Evolutionary conservation across 2,113 vertebrate genomes (phyloP).

Genomic region (Ictalurus furcatus): DNA sequence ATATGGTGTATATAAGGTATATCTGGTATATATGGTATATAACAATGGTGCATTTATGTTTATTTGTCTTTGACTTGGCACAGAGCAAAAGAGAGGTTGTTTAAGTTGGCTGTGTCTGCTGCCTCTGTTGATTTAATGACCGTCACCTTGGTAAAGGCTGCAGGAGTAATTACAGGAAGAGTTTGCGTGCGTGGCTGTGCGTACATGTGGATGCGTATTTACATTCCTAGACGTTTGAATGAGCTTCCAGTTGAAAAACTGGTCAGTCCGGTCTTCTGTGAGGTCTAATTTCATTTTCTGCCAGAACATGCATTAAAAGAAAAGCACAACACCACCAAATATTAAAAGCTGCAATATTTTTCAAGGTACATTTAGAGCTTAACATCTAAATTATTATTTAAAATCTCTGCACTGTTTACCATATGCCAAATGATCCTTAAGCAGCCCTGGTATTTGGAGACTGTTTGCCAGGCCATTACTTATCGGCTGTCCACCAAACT

Average conservation of each 20-base stretch:
- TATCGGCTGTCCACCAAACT: background rate
- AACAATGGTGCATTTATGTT: background rate
- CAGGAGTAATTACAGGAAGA: slow-evolving; percentile 23
- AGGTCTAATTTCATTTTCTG: background rate
- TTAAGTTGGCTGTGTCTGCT: background rate
- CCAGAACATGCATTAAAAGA: slow-evolving; percentile 5
- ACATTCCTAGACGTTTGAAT: slow-evolving; percentile 22
- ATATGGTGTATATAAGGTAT: too few relatives aligned
- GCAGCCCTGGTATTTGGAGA: background rate
- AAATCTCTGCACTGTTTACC: background rate
- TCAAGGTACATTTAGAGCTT: background rate
- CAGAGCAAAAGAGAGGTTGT: background rate
- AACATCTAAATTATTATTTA: background rate
- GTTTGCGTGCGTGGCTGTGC: background rate
- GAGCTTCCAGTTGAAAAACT: slow-evolving; percentile 29
- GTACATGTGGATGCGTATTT: background rate
- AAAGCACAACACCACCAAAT: background rate
- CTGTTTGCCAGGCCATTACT: background rate
- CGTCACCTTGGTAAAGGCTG: slow-evolving; percentile 15
- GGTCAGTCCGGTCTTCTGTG: slow-evolving; percentile 9
- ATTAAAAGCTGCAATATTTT: background rate
- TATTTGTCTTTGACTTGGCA: background rate
- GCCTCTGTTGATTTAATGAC: background rate
- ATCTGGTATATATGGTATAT: background rate
- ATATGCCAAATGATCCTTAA: background rate